Evolutionary conservation across 1,140 invertebrate genomes (phyloP).

Genomic region (Melitaea cinxia): DNA sequence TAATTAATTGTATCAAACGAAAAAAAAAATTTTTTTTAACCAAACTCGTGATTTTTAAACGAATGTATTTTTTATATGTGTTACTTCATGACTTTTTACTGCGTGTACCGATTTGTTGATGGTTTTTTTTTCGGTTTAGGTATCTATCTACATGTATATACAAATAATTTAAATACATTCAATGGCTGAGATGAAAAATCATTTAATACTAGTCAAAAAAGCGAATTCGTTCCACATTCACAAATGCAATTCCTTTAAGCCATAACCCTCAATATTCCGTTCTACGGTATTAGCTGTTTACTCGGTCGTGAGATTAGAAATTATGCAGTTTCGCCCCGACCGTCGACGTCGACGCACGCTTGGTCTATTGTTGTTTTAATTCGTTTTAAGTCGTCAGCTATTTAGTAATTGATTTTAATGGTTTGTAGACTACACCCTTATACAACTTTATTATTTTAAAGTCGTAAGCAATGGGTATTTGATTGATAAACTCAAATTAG

Average conservation of each 20-base stretch:
- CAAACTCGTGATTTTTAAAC: too few relatives aligned
- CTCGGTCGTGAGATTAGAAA: conserved; percentile 78
- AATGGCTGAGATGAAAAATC: too few relatives aligned
- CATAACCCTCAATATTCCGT: conserved; percentile 57
- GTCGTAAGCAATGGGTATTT: too few relatives aligned
- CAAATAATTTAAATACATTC: too few relatives aligned
- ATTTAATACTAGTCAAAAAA: conserved; percentile 26
- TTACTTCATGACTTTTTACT: too few relatives aligned
- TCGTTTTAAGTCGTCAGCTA: conserved; percentile 44
- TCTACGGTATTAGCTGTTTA: conserved; percentile 75
- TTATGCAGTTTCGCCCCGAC: conserved; percentile 61
- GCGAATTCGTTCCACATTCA: conserved; percentile 48
- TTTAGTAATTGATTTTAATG: conserved; percentile 27
- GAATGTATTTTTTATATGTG: too few relatives aligned
- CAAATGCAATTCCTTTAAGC: conserved; percentile 51
- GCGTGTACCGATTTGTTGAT: too few relatives aligned
- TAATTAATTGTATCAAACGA: too few relatives aligned
- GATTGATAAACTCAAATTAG: too few relatives aligned
- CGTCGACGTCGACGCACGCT: conserved; percentile 42
- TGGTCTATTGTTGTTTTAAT: conserved; percentile 55
- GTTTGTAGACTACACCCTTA: not conserved
- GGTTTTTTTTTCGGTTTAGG: too few relatives aligned
- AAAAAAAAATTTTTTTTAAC: too few relatives aligned
- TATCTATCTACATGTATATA: too few relatives aligned
- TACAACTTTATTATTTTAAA: not conserved